Percentiles rank a stretch among this genome's conserved stretches.
These are phyloP conservation scores for Phanerotoma sp. DNA, from an alignment of 2,888 invertebrate species.

Conservation along the genomic window DNA sequence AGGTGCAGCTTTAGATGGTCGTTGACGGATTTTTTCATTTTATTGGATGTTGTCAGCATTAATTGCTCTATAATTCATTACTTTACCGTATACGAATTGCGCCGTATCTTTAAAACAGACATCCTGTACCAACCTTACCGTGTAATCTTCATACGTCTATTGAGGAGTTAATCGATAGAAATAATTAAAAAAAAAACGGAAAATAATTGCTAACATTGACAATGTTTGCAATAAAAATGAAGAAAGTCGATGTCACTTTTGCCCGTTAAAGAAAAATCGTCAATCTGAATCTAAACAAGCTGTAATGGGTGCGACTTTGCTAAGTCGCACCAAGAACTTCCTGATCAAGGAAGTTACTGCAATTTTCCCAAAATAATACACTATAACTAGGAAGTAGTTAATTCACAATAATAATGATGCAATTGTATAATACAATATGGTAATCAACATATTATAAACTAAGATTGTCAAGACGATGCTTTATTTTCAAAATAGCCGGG, in stretches of 20 bases:
- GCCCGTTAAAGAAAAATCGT: not conserved
- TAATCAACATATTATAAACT: too few relatives aligned
- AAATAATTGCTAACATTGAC: not conserved
- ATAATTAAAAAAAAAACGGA: not conserved
- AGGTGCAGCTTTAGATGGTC: slow-evolving; percentile 41
- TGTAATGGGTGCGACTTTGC: too few relatives aligned
- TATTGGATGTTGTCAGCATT: slow-evolving; percentile 38
- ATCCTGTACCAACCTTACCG: not conserved
- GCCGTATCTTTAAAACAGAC: not conserved
- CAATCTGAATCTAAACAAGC: not conserved
- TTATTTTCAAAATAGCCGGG: too few relatives aligned
- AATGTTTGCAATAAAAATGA: not conserved
- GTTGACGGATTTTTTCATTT: slow-evolving; percentile 32
- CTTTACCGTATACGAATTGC: not conserved
- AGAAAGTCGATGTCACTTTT: not conserved
- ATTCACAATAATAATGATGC: too few relatives aligned
- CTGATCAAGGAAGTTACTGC: too few relatives aligned
- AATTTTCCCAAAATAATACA: too few relatives aligned
- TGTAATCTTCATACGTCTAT: not conserved
- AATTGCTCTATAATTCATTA: slow-evolving; percentile 26
- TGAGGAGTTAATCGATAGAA: too few relatives aligned
- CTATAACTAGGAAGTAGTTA: too few relatives aligned
- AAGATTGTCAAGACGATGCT: too few relatives aligned
- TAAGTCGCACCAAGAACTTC: too few relatives aligned
- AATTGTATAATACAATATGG: too few relatives aligned